Conservation (phyloP, 2,113 vertebrate genomes). For the Mustela nigripes region DNA sequence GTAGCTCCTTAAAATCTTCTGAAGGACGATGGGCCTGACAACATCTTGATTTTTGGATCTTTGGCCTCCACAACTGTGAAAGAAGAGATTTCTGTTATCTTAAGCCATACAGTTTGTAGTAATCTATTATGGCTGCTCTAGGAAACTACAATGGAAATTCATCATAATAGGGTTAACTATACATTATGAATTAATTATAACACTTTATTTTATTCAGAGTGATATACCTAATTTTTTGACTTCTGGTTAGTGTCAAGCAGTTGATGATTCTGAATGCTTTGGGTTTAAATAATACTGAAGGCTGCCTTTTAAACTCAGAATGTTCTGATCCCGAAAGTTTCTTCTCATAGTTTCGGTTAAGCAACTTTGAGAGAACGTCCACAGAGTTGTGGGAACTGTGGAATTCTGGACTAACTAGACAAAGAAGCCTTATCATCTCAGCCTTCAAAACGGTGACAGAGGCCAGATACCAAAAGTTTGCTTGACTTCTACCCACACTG, state of each 20-base stretch:
- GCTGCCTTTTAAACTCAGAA: constrained; percentile 21
- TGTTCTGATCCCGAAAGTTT: background rate
- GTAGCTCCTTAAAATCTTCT: background rate
- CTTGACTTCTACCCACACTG: background rate
- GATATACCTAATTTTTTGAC: background rate
- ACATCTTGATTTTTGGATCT: background rate
- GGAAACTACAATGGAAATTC: background rate
- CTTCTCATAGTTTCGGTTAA: background rate
- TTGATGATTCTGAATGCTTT: background rate
- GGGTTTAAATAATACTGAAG: constrained; percentile 23
- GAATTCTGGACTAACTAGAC: background rate
- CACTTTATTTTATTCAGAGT: background rate
- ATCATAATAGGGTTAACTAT: background rate
- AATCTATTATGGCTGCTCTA: background rate
- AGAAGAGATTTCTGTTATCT: constrained; percentile 29
- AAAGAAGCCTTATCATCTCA: background rate
- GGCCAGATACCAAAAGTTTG: background rate
- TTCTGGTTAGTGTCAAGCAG: constrained; percentile 16
- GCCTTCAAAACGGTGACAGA: background rate
- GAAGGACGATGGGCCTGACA: background rate
- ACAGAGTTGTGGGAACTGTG: background rate
- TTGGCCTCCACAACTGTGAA: background rate
- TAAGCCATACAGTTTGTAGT: background rate
- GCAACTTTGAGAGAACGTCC: background rate
- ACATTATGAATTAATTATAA: background rate